These are phyloP conservation scores for Temnothorax curvispinosus DNA, from an alignment of 1,140 invertebrate species.

Conservation along the genomic window DNA sequence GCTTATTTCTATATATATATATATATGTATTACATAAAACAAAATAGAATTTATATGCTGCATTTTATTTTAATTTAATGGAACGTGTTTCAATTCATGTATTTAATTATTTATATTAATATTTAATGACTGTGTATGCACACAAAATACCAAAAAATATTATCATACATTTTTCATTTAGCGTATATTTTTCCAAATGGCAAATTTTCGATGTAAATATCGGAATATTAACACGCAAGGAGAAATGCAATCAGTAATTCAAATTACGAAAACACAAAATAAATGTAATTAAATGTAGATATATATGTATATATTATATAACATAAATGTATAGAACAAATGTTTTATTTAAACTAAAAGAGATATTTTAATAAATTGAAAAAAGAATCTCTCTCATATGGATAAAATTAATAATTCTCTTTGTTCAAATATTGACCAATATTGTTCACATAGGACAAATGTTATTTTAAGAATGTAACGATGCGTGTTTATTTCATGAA, in stretches of 20 bases:
- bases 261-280: not conserved
- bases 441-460: no score
- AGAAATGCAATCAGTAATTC: not conserved
- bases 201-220: not conserved
- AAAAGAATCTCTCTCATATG: not conserved
- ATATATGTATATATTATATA: no score
- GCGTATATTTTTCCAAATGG: not conserved
- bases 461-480: not conserved
- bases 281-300: not conserved
- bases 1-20: no score
- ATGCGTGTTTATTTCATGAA: not conserved
- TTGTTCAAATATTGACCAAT: no score
- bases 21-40: not conserved
- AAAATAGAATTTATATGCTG: not conserved
- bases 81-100: not conserved
- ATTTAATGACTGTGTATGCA: not conserved
- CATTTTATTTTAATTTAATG: not conserved
- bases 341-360: not conserved
- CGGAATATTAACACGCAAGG: not conserved
- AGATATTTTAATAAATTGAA: not conserved
- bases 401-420: not conserved
- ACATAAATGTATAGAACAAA: not conserved
- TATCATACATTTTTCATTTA: not conserved
- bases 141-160: not conserved
- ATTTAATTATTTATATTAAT: constrained; percentile 4